Conservation (phyloP, 2,888 invertebrate species). For the Bruchidius siliquastri region DNA sequence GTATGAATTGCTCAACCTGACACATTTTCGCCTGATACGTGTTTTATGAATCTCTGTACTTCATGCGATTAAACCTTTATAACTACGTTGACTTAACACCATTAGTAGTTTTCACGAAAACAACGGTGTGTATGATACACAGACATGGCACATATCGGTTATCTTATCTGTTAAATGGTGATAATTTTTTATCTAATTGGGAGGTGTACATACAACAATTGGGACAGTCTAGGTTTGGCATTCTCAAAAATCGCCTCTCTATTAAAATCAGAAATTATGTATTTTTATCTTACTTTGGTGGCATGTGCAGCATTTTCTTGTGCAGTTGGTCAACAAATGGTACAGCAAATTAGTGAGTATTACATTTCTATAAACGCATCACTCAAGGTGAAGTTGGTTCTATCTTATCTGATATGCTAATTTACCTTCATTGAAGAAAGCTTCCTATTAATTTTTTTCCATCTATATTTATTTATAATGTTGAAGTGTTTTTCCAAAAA, state of each 20-base stretch:
- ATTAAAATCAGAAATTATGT: not conserved
- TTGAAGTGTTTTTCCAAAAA: too few species aligned
- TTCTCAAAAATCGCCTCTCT: not conserved
- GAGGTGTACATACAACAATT: not conserved
- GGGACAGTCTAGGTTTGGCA: not conserved
- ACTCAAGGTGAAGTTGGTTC: not conserved
- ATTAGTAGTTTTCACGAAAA: not conserved
- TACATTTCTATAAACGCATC: not conserved
- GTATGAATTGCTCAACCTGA: too few species aligned
- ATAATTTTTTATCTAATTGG: slow-evolving; percentile 1
- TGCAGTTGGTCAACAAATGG: not conserved
- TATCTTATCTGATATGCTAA: not conserved
- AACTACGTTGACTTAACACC: not conserved
- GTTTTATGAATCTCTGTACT: not conserved
- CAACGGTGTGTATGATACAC: not conserved
- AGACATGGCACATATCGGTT: not conserved
- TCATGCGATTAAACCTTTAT: not conserved
- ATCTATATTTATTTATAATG: too few species aligned
- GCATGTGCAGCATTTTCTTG: not conserved
- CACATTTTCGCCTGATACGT: not conserved
- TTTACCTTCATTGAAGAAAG: too few species aligned
- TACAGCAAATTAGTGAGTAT: not conserved
- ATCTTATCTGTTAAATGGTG: not conserved
- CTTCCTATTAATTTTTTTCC: too few species aligned
- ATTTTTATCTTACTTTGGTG: not conserved